Conservation (phyloP, 2,888 invertebrate genomes). For the Plusia festucae region DNA sequence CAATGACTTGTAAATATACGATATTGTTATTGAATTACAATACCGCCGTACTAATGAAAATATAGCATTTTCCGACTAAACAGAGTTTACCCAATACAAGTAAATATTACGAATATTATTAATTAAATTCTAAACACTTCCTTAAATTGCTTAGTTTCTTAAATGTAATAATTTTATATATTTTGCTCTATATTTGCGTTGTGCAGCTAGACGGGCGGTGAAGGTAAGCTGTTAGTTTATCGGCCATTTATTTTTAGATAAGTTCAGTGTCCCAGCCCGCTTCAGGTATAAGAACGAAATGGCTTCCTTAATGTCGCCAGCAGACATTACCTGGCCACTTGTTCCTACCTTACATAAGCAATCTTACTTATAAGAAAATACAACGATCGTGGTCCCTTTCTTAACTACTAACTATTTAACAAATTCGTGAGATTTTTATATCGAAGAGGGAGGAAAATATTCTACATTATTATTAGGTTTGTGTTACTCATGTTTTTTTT, state of each 20-base stretch:
- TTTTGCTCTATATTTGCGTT: neutral
- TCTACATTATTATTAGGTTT: neutral
- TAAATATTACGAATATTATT: no score
- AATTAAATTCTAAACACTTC: neutral
- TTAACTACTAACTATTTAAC: neutral
- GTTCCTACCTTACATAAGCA: conserved; percentile 29
- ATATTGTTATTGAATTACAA: neutral
- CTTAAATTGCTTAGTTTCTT: no score
- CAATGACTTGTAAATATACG: neutral
- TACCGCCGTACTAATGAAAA: neutral
- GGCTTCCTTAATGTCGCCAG: conserved; percentile 40
- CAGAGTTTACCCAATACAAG: neutral
- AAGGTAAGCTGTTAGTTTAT: conserved; percentile 27
- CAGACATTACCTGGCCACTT: conserved; percentile 32
- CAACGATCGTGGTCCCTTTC: neutral
- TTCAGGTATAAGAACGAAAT: conserved; percentile 44
- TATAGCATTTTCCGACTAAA: neutral
- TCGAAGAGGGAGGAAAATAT: conserved; percentile 11
- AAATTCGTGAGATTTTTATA: neutral
- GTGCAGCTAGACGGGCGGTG: conserved; percentile 14
- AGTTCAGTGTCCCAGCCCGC: conserved; percentile 26
- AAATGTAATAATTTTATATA: neutral
- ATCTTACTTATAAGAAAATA: conserved; percentile 8
- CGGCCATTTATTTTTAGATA: conserved; percentile 43
- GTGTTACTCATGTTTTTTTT: conserved; percentile 11